Evolutionary conservation across 2,797 vertebrate species (phyloP).

Genomic region (Dermochelys coriacea): DNA sequence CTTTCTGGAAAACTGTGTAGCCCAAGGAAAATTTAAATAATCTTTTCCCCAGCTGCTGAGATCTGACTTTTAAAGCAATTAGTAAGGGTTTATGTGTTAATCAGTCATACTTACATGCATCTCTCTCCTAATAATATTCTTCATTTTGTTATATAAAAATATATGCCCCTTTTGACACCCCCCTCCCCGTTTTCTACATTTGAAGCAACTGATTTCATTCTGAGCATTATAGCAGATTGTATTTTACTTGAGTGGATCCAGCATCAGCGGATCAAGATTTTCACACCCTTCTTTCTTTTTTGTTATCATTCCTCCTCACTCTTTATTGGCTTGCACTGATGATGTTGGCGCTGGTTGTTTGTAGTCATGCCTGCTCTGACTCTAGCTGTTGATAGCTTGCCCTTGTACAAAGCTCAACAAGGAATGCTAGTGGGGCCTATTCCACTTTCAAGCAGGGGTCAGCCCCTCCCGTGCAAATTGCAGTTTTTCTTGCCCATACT

Average conservation of each 20-base stretch:
- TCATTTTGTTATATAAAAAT: background rate
- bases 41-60: background rate
- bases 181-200: accelerated
- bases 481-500: background rate
- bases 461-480: background rate
- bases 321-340: background rate
- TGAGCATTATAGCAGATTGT: background rate
- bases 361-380: background rate
- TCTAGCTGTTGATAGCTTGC: background rate
- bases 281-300: background rate
- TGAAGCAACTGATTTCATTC: background rate
- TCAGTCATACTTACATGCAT: conserved; percentile 8
- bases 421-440: background rate
- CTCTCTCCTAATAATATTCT: background rate
- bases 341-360: background rate
- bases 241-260: background rate
- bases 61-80: conserved; percentile 18
- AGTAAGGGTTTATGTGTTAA: conserved; percentile 45
- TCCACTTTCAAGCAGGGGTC: background rate
- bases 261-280: background rate
- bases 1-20: conserved; percentile 28
- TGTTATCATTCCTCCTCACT: background rate
- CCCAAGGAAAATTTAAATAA: conserved; percentile 37
- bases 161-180: background rate
- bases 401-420: background rate